Conservation (phyloP, 2,888 invertebrate species). For the Apamea monoglypha region DNA sequence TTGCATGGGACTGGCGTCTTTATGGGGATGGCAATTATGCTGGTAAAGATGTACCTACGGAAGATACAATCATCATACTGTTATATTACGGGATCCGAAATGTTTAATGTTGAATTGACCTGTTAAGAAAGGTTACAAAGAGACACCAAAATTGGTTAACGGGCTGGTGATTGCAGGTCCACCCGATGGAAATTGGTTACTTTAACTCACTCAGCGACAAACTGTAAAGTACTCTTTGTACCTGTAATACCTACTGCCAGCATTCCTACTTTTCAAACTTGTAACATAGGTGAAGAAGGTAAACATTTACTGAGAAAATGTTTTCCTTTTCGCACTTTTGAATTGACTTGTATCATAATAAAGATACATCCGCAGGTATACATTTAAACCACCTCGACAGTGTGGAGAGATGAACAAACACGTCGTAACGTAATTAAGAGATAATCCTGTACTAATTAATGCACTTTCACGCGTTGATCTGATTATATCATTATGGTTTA, state of each 20-base stretch:
- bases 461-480: slow-evolving; percentile 41
- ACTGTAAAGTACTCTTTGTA: not conserved
- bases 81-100: not conserved
- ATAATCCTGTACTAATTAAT: slow-evolving; percentile 28
- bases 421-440: slow-evolving; percentile 14
- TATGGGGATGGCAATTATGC: not conserved
- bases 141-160: not conserved
- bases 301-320: too few species aligned
- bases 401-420: slow-evolving; percentile 2
- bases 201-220: not conserved
- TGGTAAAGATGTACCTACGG: not conserved
- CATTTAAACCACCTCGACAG: not conserved
- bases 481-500: slow-evolving; percentile 44
- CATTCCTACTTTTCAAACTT: too few species aligned
- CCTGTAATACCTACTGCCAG: not conserved
- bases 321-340: not conserved
- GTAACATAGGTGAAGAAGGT: too few species aligned
- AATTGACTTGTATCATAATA: not conserved
- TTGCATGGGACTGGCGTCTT: not conserved
- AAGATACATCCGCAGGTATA: not conserved
- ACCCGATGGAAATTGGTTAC: not conserved
- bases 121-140: not conserved
- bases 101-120: not conserved
- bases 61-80: not conserved
- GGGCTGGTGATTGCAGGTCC: not conserved